phyloP scores from a whole-genome alignment of 2,113 vertebrate genomes.

The Indicator maculatus region DNA sequence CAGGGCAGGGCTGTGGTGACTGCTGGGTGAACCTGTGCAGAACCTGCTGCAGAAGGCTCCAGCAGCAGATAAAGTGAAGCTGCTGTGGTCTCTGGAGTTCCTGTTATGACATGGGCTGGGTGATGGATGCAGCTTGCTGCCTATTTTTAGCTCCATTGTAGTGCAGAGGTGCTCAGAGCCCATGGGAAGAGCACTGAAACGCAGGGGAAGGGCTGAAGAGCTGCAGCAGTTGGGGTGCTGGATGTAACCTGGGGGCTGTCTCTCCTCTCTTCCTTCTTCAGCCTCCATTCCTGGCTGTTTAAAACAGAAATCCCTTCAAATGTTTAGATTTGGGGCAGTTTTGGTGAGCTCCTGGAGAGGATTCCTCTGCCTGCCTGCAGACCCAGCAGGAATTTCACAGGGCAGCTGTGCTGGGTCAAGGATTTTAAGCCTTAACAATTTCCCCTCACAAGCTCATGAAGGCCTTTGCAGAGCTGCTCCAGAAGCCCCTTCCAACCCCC shows the following conservation, averaged over 20 bases:
- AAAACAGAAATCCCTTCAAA: not conserved
- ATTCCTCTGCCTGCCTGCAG: not conserved
- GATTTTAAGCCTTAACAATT: not conserved
- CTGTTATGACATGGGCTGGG: constrained; percentile 60
- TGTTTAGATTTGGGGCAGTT: not conserved
- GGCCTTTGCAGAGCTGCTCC: not conserved
- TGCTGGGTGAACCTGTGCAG: not conserved
- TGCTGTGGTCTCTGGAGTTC: constrained; percentile 29
- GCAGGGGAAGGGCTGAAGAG: not conserved
- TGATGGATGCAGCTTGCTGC: not conserved
- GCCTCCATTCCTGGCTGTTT: not conserved
- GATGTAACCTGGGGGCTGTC: too few species aligned
- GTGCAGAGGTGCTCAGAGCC: constrained; percentile 10
- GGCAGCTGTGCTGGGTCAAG: not conserved
- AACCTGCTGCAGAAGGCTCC: not conserved
- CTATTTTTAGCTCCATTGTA: constrained; percentile 54
- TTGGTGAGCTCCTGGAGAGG: not conserved
- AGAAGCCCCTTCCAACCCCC: too few species aligned
- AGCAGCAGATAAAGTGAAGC: constrained; percentile 20
- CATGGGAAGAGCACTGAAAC: not conserved
- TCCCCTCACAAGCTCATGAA: not conserved
- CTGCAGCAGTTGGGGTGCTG: not conserved
- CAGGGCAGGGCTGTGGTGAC: not conserved
- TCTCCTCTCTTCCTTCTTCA: not conserved
- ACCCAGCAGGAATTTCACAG: not conserved